Evolutionary conservation across 2,113 vertebrate genomes (phyloP).

Genomic region (Ptychochromis oligacanthus): DNA sequence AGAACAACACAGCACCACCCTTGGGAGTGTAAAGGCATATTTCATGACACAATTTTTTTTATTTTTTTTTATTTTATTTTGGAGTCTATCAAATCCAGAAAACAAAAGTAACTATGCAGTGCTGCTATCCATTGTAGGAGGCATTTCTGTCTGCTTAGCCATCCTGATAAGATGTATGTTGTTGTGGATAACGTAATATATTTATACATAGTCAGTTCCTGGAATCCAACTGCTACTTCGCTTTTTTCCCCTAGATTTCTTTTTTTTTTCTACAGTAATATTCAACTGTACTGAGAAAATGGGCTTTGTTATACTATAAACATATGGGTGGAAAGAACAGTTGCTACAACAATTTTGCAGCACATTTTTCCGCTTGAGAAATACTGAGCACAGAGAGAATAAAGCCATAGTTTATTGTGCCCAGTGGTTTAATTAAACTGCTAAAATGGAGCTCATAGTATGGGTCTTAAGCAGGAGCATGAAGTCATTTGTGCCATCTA

Average conservation of each 20-base stretch:
- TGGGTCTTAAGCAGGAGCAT: slow-evolving; percentile 17
- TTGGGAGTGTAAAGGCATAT: neutral
- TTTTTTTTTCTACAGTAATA: neutral
- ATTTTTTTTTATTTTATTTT: neutral
- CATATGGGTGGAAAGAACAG: neutral
- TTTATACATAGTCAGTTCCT: neutral
- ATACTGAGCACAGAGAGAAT: neutral
- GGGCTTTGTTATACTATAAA: neutral
- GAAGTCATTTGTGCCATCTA: slow-evolving; percentile 40
- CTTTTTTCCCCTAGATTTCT: neutral
- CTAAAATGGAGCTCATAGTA: slow-evolving; percentile 17
- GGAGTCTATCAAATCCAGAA: neutral
- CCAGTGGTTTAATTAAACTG: slow-evolving; percentile 52
- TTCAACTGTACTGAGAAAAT: neutral
- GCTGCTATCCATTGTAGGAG: neutral
- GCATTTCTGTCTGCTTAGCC: neutral
- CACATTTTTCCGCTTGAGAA: slow-evolving; percentile 8
- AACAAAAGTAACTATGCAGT: neutral
- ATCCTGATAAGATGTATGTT: neutral
- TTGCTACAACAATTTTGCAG: neutral
- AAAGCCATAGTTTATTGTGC: slow-evolving; percentile 13
- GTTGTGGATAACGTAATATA: neutral
- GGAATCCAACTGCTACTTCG: neutral
- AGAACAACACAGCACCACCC: neutral
- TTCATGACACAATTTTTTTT: neutral